A percentile compares a stretch with the other conserved stretches of the same genome.
Conservation (phyloP, 1,140 invertebrate species). For the Probaryconus sp. region DNA sequence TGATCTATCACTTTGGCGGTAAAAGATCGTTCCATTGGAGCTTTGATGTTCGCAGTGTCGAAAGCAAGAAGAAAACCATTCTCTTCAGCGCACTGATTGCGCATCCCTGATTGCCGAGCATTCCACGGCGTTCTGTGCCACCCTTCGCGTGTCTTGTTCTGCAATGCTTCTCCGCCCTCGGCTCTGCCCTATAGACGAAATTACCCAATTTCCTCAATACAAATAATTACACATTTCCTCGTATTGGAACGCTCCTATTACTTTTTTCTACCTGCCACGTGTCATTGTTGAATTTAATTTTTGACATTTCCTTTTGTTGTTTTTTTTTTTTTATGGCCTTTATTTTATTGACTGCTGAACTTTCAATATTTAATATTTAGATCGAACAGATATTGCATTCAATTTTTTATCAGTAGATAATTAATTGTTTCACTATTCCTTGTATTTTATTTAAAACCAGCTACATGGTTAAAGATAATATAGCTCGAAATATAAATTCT, state of each 20-base stretch:
- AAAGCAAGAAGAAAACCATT: constrained; percentile 52
- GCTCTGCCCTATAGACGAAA: constrained; percentile 26
- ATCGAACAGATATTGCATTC: no score
- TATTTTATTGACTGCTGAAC: constrained; percentile 19
- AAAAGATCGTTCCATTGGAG: constrained; percentile 33
- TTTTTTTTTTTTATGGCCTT: constrained; percentile 3
- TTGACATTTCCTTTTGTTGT: background rate
- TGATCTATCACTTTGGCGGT: constrained; percentile 34
- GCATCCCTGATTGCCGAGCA: constrained; percentile 52
- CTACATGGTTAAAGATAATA: no score
- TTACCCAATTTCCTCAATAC: constrained; percentile 57
- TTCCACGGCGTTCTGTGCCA: constrained; percentile 40
- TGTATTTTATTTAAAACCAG: no score
- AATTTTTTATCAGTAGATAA: no score
- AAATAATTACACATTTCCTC: constrained; percentile 56
- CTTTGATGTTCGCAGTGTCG: constrained; percentile 46
- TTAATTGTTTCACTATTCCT: no score
- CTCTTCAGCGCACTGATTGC: constrained; percentile 38
- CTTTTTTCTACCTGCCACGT: constrained; percentile 25
- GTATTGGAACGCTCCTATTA: constrained; percentile 18
- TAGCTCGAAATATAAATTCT: no score
- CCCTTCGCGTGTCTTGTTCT: constrained; percentile 53
- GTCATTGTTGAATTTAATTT: constrained; percentile 41
- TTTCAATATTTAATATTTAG: no score
- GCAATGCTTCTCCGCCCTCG: constrained; percentile 9